Percentiles rank a stretch among this genome's conserved stretches.
phyloP scores from a whole-genome alignment of 2,113 vertebrate genomes.

The Fregata magnificens region DNA sequence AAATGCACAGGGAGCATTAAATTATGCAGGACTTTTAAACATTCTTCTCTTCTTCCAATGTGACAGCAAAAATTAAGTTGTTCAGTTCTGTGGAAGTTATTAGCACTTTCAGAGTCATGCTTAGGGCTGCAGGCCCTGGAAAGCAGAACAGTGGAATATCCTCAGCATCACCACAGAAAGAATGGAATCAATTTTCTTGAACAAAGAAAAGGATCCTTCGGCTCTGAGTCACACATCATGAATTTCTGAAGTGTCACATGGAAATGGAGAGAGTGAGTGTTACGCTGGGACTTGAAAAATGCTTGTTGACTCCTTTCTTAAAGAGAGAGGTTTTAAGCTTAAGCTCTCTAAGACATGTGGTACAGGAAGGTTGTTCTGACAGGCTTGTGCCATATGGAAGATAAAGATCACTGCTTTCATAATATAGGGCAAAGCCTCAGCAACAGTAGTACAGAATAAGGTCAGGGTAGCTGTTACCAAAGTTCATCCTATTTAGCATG shows the following conservation, averaged over 20 bases:
- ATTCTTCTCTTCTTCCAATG: not conserved
- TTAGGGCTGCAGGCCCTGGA: not conserved
- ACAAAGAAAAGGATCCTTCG: constrained; percentile 30
- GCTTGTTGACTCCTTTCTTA: not conserved
- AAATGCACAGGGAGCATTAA: not conserved
- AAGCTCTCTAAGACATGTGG: not conserved
- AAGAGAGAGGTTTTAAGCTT: not conserved
- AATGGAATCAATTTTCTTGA: constrained; percentile 39
- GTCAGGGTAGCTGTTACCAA: not conserved
- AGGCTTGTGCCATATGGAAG: not conserved
- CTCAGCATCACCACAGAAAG: not conserved
- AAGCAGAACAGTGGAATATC: not conserved
- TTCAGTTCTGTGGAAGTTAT: not conserved
- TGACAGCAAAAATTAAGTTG: not conserved
- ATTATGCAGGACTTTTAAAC: not conserved
- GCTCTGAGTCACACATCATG: constrained; percentile 10
- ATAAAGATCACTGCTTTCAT: not conserved
- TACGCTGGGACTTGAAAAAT: not conserved
- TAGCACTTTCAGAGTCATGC: not conserved
- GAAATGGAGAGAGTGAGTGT: not conserved
- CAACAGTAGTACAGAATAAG: not conserved
- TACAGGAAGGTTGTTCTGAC: not conserved
- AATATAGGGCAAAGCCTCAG: not conserved
- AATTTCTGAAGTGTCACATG: constrained; percentile 15
- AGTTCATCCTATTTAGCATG: not conserved